Conservation (phyloP, 2,113 vertebrate genomes). For the Hyperopisus bebe region DNA sequence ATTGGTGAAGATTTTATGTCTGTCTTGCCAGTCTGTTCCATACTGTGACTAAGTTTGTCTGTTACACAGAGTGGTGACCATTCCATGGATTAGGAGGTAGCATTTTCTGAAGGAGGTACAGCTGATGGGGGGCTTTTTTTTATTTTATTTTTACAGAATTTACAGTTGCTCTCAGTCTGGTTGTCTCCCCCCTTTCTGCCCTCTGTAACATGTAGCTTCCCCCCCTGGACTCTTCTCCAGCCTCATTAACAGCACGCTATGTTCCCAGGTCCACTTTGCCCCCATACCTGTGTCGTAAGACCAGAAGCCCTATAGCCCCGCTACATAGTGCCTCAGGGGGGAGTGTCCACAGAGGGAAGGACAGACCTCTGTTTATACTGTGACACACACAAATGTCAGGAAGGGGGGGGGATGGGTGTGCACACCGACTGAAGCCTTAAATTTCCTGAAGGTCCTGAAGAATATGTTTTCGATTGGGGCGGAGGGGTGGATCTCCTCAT, state of each 20-base stretch:
- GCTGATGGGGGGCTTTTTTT: not conserved
- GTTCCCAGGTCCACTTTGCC: not conserved
- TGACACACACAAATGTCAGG: conserved; percentile 16
- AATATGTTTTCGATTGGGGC: conserved; percentile 31
- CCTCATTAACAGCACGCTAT: not conserved
- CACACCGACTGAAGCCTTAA: conserved; percentile 57
- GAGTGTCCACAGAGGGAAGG: conserved; percentile 25
- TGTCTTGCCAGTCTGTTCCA: not conserved
- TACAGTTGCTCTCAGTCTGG: conserved; percentile 2
- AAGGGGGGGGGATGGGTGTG: not conserved
- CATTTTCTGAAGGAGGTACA: not conserved
- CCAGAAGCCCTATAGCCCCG: not conserved
- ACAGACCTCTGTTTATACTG: conserved; percentile 23
- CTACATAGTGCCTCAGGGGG: not conserved
- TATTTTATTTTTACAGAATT: not conserved
- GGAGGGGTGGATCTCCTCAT: conserved; percentile 17
- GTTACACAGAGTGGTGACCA: not conserved
- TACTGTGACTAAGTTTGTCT: conserved; percentile 8
- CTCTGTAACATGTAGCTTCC: conserved; percentile 9
- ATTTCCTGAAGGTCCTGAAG: conserved; percentile 45
- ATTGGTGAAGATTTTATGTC: not conserved
- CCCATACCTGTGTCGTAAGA: not conserved
- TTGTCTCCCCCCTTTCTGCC: conserved; percentile 30
- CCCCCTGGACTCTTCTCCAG: not conserved
- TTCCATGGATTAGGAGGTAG: not conserved